Evolutionary conservation across 2,113 vertebrate genomes (phyloP).

Genomic region (Festucalex cinctus): DNA sequence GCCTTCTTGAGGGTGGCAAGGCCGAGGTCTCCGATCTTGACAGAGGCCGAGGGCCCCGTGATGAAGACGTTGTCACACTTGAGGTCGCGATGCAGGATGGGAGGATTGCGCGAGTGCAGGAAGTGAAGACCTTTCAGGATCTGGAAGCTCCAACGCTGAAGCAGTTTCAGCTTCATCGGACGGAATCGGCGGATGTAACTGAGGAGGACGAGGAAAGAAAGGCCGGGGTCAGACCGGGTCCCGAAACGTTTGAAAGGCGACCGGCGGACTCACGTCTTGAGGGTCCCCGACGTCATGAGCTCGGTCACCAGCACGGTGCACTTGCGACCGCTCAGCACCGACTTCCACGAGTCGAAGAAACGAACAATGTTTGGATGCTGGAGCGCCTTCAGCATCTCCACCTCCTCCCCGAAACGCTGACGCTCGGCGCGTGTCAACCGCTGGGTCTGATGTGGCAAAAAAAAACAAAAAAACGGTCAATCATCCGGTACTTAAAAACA

Average conservation of each 20-base stretch:
- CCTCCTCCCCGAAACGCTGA: conserved; percentile 89
- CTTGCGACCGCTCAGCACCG: conserved; percentile 78
- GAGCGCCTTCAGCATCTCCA: conserved; percentile 92
- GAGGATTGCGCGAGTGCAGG: conserved; percentile 84
- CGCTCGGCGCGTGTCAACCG: conserved; percentile 81
- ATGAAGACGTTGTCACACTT: conserved; percentile 96
- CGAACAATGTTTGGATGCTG: conserved; percentile 97
- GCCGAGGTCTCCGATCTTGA: conserved; percentile 91
- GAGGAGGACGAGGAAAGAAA: background rate
- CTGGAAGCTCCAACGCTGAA: conserved; percentile 86
- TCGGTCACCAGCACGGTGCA: conserved; percentile 92
- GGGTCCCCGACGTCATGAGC: conserved; percentile 94
- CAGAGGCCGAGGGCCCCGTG: conserved; percentile 83
- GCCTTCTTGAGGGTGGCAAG: conserved; percentile 87
- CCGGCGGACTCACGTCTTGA: conserved; percentile 85
- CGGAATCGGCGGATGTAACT: conserved; percentile 85
- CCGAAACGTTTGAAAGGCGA: no score
- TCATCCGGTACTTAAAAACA: no score
- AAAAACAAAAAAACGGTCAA: no score
- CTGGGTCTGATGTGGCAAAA: conserved; percentile 70
- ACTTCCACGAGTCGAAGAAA: conserved; percentile 96
- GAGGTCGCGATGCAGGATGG: conserved; percentile 89
- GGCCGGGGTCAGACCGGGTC: background rate
- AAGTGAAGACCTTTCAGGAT: conserved; percentile 89
- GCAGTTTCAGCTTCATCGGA: conserved; percentile 88